Evolutionary conservation across 2,797 vertebrate species (phyloP).

Genomic region (Prunella strophiata): DNA sequence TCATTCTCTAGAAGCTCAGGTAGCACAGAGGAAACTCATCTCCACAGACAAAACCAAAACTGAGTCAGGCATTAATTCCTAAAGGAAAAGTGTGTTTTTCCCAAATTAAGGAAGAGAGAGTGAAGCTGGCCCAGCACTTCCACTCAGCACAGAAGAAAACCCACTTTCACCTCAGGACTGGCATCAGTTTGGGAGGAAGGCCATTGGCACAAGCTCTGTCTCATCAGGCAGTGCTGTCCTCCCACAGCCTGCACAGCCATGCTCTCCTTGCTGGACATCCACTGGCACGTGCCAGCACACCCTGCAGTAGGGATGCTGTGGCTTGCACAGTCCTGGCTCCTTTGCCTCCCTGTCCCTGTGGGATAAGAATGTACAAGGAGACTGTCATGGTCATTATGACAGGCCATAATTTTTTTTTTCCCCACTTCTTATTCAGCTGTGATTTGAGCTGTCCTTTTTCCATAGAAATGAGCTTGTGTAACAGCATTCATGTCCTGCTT

Average conservation of each 20-base stretch:
- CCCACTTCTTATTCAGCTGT: background rate
- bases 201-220: rapidly evolving
- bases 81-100: background rate
- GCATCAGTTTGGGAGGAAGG: background rate
- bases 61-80: background rate
- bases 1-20: background rate
- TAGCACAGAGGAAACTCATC: background rate
- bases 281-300: rapidly evolving
- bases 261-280: background rate
- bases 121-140: background rate
- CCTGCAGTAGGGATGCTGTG: rapidly evolving
- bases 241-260: rapidly evolving
- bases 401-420: background rate
- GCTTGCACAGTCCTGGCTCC: background rate
- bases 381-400: background rate
- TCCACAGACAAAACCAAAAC: background rate
- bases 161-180: background rate
- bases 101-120: background rate
- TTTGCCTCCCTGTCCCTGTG: background rate
- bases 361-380: background rate
- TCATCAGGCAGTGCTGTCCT: too few species aligned
- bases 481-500: background rate
- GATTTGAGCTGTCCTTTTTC: background rate
- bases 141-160: background rate
- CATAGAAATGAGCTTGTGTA: background rate